These are phyloP conservation scores for Leptonema lineaticorne DNA, from an alignment of 1,140 invertebrate species.

Conservation along the genomic window DNA sequence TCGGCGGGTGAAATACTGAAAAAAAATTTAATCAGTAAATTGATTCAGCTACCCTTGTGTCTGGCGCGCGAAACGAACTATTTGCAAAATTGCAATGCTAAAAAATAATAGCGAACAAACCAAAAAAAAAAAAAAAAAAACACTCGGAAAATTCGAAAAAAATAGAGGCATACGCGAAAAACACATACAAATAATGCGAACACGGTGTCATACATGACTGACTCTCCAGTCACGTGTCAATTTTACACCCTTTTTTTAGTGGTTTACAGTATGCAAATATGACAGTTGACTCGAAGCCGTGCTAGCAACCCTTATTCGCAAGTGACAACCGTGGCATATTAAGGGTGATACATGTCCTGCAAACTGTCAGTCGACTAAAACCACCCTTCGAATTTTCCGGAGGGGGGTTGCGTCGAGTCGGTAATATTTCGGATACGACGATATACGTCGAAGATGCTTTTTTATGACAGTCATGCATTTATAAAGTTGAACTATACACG, in stretches of 20 bases:
- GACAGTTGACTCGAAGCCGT: slow-evolving; percentile 21
- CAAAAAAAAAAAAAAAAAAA: neutral
- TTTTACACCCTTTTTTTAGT: slow-evolving; percentile 29
- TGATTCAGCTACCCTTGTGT: too few species aligned
- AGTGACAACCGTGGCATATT: slow-evolving; percentile 28
- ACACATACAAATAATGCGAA: neutral
- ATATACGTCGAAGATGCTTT: too few species aligned
- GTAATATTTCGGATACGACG: too few species aligned
- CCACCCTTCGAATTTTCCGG: too few species aligned
- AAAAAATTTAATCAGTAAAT: too few species aligned
- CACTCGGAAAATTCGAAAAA: neutral
- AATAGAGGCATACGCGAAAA: neutral
- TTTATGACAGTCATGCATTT: too few species aligned
- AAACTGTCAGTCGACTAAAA: slow-evolving; percentile 11
- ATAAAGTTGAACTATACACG: too few species aligned
- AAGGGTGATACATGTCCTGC: slow-evolving; percentile 20
- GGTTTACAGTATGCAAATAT: slow-evolving; percentile 31
- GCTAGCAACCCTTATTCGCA: slow-evolving; percentile 22
- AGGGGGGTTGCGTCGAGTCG: too few species aligned
- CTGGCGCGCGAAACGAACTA: too few species aligned
- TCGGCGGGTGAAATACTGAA: too few species aligned
- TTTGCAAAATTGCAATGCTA: neutral
- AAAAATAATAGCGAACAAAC: slow-evolving; percentile 3
- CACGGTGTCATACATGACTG: slow-evolving; percentile 14
- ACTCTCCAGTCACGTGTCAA: slow-evolving; percentile 23